A percentile compares a stretch with the other conserved stretches of the same genome.
These are phyloP conservation scores for Symphodus melops DNA, from an alignment of 2,113 vertebrate genomes.

Conservation along the genomic window DNA sequence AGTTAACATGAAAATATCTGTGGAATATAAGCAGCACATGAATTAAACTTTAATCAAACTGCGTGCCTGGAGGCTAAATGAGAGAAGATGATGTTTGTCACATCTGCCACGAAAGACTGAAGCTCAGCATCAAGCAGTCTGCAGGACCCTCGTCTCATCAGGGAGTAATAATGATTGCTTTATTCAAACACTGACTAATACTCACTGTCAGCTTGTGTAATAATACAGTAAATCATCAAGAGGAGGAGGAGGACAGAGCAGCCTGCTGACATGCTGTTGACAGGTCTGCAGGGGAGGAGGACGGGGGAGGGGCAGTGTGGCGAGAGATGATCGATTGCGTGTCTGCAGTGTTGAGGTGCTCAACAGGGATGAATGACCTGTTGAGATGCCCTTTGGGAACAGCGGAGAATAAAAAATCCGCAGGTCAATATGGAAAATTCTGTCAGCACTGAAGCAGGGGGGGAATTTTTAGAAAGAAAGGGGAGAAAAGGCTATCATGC, in stretches of 20 bases:
- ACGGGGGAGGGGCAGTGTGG: slow-evolving; percentile 20
- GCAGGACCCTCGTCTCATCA: slow-evolving; percentile 34
- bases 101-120: slow-evolving; percentile 5
- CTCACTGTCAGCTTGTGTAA: slow-evolving; percentile 55
- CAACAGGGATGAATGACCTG: slow-evolving; percentile 64
- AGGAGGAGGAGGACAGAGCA: slow-evolving; percentile 10
- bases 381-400: slow-evolving; percentile 55
- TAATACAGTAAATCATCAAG: slow-evolving; percentile 64
- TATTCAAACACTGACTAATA: slow-evolving; percentile 67
- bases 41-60: slow-evolving; percentile 23
- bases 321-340: slow-evolving; percentile 61
- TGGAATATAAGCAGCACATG: slow-evolving; percentile 1
- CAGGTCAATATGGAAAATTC: slow-evolving; percentile 51
- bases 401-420: slow-evolving; percentile 21
- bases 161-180: slow-evolving; percentile 39
- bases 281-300: slow-evolving; percentile 44
- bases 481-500: neutral
- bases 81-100: slow-evolving; percentile 33
- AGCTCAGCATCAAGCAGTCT: slow-evolving; percentile 13
- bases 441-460: slow-evolving; percentile 36
- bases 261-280: slow-evolving; percentile 55
- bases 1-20: slow-evolving; percentile 19
- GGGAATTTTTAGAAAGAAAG: neutral
- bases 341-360: slow-evolving; percentile 33
- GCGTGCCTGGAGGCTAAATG: slow-evolving; percentile 1